Evolutionary conservation across 1,140 invertebrate species (phyloP), one percentile per base, ranked within the genome.

Genomic region (Vanessa tameamea): DNA sequence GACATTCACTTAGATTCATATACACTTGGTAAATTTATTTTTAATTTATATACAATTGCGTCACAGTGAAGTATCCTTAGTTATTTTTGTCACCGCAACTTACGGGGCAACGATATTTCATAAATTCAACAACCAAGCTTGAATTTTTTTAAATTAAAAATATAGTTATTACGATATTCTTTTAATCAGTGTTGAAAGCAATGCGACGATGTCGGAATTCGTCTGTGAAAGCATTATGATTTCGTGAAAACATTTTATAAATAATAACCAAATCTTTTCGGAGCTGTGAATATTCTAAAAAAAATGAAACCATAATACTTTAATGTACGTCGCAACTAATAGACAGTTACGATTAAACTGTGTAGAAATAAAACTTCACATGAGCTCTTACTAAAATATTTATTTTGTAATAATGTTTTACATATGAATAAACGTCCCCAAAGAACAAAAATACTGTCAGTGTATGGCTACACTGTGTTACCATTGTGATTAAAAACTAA

Each of bases 131-230:
- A 16, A 53, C 20, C 51, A 20, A 9, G 50, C 50, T 57, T 23
- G 20, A 57, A 11, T 9, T 59, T 59, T 59, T 59, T 59, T 26
- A 26, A n/a, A 57, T 57, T 57, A 57, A 57, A 57, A 23, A 59
- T 23, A 14, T 15, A 26, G 55, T 59, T 31, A 9, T 16, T 0
- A 53, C 5, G 23, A 14, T 26, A 26, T 59, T 59, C 23, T 59
- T 59, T 59, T 59, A 59, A 26, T 59, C 55, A 59, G 20, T 59
- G 55, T 59, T 26, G 20, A 31, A 59, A 26, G 55, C 55, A 1
- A 59, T 31, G 55, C 23, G 9, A 59, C 55, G 23, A 26, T 7
- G 20, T 59, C 12, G 53, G 20, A 57, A 57, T 59, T 59, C 23
- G 55, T 26, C 20, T 59, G 14, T 59, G 11, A 59, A 59, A 13